A percentile compares a stretch with the other conserved stretches of the same genome.
Evolutionary conservation across 1,140 invertebrate genomes (phyloP).

Genomic region (Berghia stephanieae): DNA sequence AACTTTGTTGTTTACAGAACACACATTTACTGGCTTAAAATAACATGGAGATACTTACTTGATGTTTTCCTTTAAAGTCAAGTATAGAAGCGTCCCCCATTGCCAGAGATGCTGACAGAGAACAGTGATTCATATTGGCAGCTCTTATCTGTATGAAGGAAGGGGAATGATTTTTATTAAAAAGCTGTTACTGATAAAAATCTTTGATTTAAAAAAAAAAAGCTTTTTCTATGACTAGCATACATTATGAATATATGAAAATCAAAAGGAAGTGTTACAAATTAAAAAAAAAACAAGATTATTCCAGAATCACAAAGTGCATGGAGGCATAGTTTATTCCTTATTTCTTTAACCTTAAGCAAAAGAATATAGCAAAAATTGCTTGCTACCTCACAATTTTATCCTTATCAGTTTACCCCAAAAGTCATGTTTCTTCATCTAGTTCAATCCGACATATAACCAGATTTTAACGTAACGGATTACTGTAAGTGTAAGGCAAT

Average conservation of each 20-base stretch:
- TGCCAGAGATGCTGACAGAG: constrained; percentile 80
- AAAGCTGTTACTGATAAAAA: neutral
- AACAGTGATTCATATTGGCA: constrained; percentile 91
- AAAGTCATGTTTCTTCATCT: neutral
- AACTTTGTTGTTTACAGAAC: neutral
- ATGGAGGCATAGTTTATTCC: neutral
- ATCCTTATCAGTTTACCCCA: neutral
- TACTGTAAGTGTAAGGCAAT: neutral
- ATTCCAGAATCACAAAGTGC: neutral
- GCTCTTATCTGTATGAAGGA: constrained; percentile 64
- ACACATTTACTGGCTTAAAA: constrained; percentile 1
- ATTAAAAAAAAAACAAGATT: neutral
- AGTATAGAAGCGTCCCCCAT: constrained; percentile 81
- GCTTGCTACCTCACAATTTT: neutral
- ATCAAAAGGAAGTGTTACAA: neutral
- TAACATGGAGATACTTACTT: constrained; percentile 38
- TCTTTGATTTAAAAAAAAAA: neutral
- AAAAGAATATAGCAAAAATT: neutral
- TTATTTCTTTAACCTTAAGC: neutral
- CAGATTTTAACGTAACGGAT: neutral
- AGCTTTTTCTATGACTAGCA: neutral
- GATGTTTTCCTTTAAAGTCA: constrained; percentile 75
- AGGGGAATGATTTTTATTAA: neutral
- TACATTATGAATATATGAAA: neutral
- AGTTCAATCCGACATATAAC: neutral